Evolutionary conservation across 2,113 vertebrate species (phyloP), one percentile per base, ranked within the genome.

Genomic region (Zapornia atra): DNA sequence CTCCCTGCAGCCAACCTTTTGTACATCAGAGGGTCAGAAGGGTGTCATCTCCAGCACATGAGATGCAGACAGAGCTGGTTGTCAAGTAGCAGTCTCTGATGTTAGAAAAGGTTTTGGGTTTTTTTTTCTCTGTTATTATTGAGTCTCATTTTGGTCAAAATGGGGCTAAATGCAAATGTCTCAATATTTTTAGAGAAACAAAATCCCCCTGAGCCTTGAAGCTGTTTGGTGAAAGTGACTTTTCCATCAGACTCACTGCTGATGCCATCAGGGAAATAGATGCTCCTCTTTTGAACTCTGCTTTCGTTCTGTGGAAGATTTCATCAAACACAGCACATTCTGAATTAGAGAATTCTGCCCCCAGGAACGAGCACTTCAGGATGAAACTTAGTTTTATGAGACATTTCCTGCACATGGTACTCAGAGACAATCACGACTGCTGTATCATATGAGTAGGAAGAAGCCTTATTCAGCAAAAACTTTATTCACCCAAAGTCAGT

Each of bases 201-300:
- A 56, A 77, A 92, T 59, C 38, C 80, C 65, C 69, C 70, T 84
- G 77, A 94, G 91, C 51, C 28, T 95, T 83, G 56, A 80, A 90
- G 42, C 46, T 93, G 33, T 64, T 81, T 88, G 72, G 68, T 86
- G 48, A 86, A 79, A 90, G 86, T 64, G 34, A 75, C 53, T 94
- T 88, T 91, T 94, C 70, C 56, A 56, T 81, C 92, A 92, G 64
- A 83, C n/a, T 87, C 46, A 34, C 76, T 78, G 68, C 76, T 86
- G 72, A 81, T 91, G 83, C 76, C 7, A 0, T 75, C 69, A 86
- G 94, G 77, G 80, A 94, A 92, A 94, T 73, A 69, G 54, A 86
- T 84, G 51, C 33, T 88, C 64, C 83, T 91, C 72, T 88, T 94
- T 50, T 95, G 86, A 96, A 92, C 88, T 78, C 77, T 86, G 66